Conservation (phyloP, 2,113 vertebrate genomes). For the Microcebus griseorufus region DNA sequence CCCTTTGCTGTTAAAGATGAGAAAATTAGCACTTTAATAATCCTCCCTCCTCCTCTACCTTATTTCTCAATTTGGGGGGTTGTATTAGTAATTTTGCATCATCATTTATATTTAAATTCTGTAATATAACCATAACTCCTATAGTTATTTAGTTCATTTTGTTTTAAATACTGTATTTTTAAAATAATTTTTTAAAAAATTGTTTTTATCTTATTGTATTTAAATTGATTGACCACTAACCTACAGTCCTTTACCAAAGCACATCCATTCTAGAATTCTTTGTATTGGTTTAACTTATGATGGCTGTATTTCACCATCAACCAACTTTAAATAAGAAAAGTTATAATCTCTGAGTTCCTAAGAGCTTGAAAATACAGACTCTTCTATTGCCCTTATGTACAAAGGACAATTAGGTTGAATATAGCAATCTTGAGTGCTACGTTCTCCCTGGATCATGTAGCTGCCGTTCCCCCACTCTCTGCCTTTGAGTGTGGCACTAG, state of each 20-base stretch:
- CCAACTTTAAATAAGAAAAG: background rate
- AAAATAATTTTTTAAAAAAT: background rate
- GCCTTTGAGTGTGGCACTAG: background rate
- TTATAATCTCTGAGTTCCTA: background rate
- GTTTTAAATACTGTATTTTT: background rate
- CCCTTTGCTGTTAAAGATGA: background rate
- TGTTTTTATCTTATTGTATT: background rate
- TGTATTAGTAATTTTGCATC: background rate
- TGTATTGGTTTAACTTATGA: background rate
- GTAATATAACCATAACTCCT: background rate
- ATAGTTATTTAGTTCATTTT: background rate
- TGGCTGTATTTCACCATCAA: background rate
- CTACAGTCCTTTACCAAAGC: background rate
- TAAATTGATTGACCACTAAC: background rate
- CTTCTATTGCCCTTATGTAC: background rate
- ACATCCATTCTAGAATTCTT: background rate
- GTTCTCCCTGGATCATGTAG: background rate
- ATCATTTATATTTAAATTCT: slow-evolving; percentile 6
- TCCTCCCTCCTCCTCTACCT: background rate
- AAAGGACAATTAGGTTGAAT: background rate
- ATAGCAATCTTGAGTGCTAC: too few species aligned
- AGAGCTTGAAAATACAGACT: background rate
- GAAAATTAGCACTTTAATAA: background rate
- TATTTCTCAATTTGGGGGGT: background rate
- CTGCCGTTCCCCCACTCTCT: background rate